A percentile compares a stretch with the other conserved stretches of the same genome.
Evolutionary conservation across 2,113 vertebrate genomes (phyloP).

Genomic region (Leptocoma aspasia): DNA sequence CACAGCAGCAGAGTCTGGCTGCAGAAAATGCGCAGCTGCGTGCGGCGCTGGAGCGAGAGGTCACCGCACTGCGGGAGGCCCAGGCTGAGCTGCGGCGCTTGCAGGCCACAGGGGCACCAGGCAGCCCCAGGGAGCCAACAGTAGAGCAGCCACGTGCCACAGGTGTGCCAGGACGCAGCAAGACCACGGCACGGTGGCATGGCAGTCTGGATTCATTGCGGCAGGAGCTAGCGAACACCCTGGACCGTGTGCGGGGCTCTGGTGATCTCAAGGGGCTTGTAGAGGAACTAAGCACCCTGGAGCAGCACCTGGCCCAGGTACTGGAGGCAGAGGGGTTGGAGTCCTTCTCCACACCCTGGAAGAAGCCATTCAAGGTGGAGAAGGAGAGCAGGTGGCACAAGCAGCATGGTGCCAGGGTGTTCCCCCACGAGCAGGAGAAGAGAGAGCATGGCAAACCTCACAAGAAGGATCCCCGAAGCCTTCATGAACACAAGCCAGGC

Average conservation of each 20-base stretch:
- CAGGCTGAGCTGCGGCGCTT: slow-evolving; percentile 78
- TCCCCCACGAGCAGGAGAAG: not conserved
- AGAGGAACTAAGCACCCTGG: slow-evolving; percentile 36
- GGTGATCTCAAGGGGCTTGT: not conserved
- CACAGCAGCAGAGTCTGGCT: not conserved
- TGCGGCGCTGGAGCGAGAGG: slow-evolving; percentile 62
- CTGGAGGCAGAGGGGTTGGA: not conserved
- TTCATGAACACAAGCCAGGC: not conserved
- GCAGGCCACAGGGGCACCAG: slow-evolving; percentile 44
- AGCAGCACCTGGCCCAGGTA: slow-evolving; percentile 47
- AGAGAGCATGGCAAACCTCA: not conserved
- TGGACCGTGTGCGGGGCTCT: rapidly evolving
- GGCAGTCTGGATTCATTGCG: slow-evolving; percentile 10
- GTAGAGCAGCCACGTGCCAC: not conserved
- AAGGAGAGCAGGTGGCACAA: not conserved
- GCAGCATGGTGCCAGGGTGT: rapidly evolving
- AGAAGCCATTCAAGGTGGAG: not conserved
- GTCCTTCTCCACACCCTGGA: not conserved
- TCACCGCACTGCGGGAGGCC: slow-evolving; percentile 65
- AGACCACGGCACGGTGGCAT: not conserved
- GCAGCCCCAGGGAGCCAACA: not conserved
- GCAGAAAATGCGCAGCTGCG: slow-evolving; percentile 30
- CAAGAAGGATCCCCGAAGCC: not conserved
- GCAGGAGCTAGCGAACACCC: not conserved
- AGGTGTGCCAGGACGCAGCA: not conserved